Evolutionary conservation across 2,888 invertebrate species (phyloP), one percentile per base, ranked within the genome.

Genomic region (Aromia moschata): DNA sequence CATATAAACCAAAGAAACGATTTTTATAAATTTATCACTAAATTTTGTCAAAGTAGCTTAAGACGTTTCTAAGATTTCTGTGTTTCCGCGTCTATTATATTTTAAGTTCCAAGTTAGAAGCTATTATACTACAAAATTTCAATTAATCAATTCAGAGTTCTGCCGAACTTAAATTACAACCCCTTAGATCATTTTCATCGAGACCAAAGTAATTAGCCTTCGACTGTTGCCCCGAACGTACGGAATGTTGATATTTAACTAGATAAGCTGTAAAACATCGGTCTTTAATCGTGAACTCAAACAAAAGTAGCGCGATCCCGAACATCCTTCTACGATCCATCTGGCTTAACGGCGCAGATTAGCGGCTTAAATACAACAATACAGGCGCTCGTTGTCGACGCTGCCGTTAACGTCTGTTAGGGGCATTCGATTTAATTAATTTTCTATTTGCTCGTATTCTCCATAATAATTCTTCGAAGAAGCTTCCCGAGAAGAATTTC

Each of bases 371-470:
- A 52, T 52, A 31, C 41, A 37, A 31, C 52, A 40, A 31, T 52
- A 52, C 41, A 41, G 31, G 52, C 40, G 40, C 41, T 30, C 40
- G 45, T 18, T 45, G 20, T n/a, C 16, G 31, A 17, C 17, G 16
- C 31, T 52, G 11, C 41, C 30, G 17, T 38, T 16, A 16, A 38
- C 40, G 30, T 41, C 52, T 52, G 30, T 52, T 25, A 31, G 31
- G 51, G 31, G 52, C 30, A 52, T 41, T 41, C 52, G 25, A 12
- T 41, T 52, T 52, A 40, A 52, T 52, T 52, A 52, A 52, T 52
- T 52, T 41, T 41, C 14, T 49, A 49, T 49, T 49, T 49, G 49
- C 49, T 49, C 49, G 20, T 38, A 33, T 49, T 49, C 49, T 16
- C 20, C 49, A 49, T 49, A 49, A 49, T 38, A 49, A 49, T 38